Percentiles rank a stretch among this genome's conserved stretches.
Evolutionary conservation across 2,797 vertebrate species (phyloP).

Genomic region (Pseudochirops cupreus): DNA sequence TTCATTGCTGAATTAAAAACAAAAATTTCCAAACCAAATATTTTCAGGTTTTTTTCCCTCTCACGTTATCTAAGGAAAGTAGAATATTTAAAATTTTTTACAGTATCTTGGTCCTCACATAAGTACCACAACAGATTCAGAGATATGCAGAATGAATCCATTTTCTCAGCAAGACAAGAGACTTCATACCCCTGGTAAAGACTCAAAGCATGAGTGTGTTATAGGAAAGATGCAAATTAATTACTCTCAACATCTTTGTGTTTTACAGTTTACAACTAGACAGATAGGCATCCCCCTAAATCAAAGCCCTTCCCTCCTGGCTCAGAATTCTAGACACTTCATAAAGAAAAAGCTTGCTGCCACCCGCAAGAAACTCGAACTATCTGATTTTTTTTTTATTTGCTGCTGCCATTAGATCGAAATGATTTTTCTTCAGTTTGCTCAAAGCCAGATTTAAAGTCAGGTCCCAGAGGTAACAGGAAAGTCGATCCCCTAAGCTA

Average conservation of each 20-base stretch:
- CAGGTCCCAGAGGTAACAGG: conserved; percentile 87
- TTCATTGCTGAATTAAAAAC: conserved; percentile 2
- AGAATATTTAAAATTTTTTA: conserved; percentile 29
- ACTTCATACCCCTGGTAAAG: conserved; percentile 65
- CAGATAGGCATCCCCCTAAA: conserved; percentile 65
- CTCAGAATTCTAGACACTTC: conserved; percentile 65
- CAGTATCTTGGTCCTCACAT: conserved; percentile 34
- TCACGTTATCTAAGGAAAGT: conserved; percentile 50
- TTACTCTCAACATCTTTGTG: conserved; percentile 67
- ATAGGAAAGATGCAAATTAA: conserved; percentile 83
- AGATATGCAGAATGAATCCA: conserved; percentile 63
- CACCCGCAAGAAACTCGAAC: conserved; percentile 82
- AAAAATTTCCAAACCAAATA: conserved; percentile 38
- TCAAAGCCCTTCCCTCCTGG: conserved; percentile 58
- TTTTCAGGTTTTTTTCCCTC: conserved; percentile 5
- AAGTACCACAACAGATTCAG: conserved; percentile 49
- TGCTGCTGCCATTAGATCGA: conserved; percentile 86
- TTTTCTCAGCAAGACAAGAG: conserved; percentile 74
- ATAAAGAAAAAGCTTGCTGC: conserved; percentile 78
- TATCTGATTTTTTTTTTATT: conserved; percentile 82
- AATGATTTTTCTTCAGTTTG: conserved; percentile 89
- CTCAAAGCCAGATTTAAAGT: conserved; percentile 89
- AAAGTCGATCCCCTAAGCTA: conserved; percentile 89
- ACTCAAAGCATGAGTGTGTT: conserved; percentile 71
- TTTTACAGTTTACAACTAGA: conserved; percentile 74